Percentiles rank a stretch among this genome's conserved stretches.
phyloP scores from a whole-genome alignment of 1,140 invertebrate species.

The Scaptomyza pallida region DNA sequence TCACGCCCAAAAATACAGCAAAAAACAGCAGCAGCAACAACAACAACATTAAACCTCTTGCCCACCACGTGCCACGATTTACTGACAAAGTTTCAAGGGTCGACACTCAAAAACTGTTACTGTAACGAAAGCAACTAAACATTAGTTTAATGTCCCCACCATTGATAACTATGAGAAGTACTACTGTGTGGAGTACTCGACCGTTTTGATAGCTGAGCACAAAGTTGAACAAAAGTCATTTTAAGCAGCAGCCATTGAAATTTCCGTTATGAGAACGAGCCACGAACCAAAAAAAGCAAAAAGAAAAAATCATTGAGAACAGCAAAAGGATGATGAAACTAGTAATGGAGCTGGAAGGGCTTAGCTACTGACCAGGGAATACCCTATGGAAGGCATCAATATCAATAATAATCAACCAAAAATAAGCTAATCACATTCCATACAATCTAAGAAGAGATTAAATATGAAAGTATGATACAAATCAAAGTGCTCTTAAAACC shows the following conservation, averaged over 20 bases:
- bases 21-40: slow-evolving; percentile 5
- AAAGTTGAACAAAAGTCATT: slow-evolving; percentile 80
- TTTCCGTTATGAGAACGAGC: slow-evolving; percentile 71
- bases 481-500: not conserved
- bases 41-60: slow-evolving; percentile 33
- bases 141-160: slow-evolving; percentile 73
- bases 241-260: slow-evolving; percentile 76
- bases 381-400: not conserved
- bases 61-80: slow-evolving; percentile 79
- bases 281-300: slow-evolving; percentile 37
- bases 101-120: slow-evolving; percentile 77
- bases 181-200: slow-evolving; percentile 30
- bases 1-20: slow-evolving; percentile 45
- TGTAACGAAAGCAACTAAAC: slow-evolving; percentile 78
- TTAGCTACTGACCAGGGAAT: slow-evolving; percentile 3
- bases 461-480: not conserved
- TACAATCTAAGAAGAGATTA: too few relatives aligned
- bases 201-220: slow-evolving; percentile 61
- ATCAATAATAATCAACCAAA: too few relatives aligned
- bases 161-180: slow-evolving; percentile 79
- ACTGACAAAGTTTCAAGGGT: slow-evolving; percentile 77
- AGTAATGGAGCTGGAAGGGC: not conserved
- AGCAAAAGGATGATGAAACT: slow-evolving; percentile 38
- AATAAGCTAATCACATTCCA: too few relatives aligned
- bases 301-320: slow-evolving; percentile 17